Evolutionary conservation across 1,140 invertebrate species (phyloP).

Genomic region (Mesaphorura yosii): DNA sequence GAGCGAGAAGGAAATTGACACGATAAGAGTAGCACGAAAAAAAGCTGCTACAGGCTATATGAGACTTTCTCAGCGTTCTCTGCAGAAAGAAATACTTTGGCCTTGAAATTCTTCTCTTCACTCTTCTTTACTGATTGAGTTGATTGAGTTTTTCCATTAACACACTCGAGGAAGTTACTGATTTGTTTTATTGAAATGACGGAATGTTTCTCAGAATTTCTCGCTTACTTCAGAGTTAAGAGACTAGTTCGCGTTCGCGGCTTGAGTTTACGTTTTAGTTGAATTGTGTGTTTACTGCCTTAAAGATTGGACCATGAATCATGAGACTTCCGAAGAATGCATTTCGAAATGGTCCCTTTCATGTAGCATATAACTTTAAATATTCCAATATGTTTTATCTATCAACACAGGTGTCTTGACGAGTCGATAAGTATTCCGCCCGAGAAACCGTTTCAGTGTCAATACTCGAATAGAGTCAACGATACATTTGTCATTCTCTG

Average conservation of each 20-base stretch:
- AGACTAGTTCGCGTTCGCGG: too few relatives aligned
- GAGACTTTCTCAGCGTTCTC: too few relatives aligned
- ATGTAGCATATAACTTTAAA: not conserved
- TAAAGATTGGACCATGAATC: not conserved
- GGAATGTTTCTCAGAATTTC: too few relatives aligned
- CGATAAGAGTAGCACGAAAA: not conserved
- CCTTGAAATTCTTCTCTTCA: too few relatives aligned
- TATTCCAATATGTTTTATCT: not conserved
- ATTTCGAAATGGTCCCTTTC: not conserved
- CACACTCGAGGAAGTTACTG: too few relatives aligned
- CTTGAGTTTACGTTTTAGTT: not conserved
- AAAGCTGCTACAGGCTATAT: not conserved
- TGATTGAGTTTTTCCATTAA: too few relatives aligned
- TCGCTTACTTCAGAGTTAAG: too few relatives aligned
- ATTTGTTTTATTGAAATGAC: too few relatives aligned
- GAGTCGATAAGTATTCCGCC: slow-evolving; percentile 42
- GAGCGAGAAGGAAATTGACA: not conserved
- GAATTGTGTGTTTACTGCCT: not conserved
- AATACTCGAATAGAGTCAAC: slow-evolving; percentile 42
- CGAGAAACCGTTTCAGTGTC: slow-evolving; percentile 49
- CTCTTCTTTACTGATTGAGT: too few relatives aligned
- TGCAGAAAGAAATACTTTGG: too few relatives aligned
- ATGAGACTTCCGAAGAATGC: not conserved
- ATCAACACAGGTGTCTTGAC: slow-evolving; percentile 44
- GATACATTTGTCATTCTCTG: slow-evolving; percentile 44